Conservation (phyloP, 1,140 invertebrate species). For the Hyposmocoma kahamanoa region DNA sequence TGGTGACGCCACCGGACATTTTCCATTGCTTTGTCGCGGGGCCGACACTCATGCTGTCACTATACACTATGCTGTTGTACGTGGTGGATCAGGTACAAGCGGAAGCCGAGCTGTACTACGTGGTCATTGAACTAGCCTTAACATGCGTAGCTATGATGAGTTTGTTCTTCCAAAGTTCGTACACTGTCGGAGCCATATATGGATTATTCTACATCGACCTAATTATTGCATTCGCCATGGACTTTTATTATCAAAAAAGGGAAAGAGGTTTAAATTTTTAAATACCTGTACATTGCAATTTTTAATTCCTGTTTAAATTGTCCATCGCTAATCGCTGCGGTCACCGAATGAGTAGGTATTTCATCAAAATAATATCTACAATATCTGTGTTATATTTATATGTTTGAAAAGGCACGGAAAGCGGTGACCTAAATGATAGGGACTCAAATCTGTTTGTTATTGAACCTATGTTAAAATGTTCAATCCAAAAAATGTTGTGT, state of each 20-base stretch:
- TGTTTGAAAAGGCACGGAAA: too few species aligned
- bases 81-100: constrained; percentile 54
- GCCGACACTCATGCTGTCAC: constrained; percentile 53
- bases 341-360: too few species aligned
- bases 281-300: too few species aligned
- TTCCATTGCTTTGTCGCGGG: constrained; percentile 45
- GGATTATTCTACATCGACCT: constrained; percentile 57
- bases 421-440: too few species aligned
- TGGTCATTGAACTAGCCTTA: constrained; percentile 40
- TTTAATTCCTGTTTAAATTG: too few species aligned
- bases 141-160: constrained; percentile 34
- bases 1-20: constrained; percentile 48
- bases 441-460: too few species aligned
- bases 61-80: constrained; percentile 51
- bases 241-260: constrained; percentile 46
- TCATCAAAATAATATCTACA: too few species aligned
- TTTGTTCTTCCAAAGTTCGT: constrained; percentile 30
- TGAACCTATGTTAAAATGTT: too few species aligned
- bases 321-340: too few species aligned
- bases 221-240: constrained; percentile 50
- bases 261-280: constrained; percentile 46
- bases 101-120: constrained; percentile 55
- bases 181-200: constrained; percentile 49
- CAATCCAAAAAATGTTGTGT: too few species aligned
- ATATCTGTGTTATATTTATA: too few species aligned